Conservation (phyloP, 2,797 vertebrate species). For the Sylvilagus floridanus region DNA sequence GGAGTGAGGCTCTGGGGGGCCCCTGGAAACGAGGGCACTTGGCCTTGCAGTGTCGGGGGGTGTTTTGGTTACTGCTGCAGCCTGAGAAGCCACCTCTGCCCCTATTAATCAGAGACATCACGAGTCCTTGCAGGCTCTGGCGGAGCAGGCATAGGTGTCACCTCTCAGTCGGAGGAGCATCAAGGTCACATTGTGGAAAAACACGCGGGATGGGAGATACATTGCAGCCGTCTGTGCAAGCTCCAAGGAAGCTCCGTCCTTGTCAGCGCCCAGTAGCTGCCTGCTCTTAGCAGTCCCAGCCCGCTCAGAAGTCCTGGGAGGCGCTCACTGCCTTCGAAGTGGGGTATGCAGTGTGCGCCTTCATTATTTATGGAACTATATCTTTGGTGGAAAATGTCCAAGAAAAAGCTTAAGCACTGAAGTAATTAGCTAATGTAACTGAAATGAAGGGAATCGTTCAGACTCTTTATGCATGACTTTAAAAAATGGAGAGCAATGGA, state of each 20-base stretch:
- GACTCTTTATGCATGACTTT: slow-evolving; percentile 70
- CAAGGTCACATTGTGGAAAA: background rate
- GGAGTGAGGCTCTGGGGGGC: background rate
- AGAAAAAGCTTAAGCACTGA: slow-evolving; percentile 67
- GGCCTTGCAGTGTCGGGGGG: background rate
- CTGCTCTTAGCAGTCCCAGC: background rate
- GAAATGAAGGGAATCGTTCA: slow-evolving; percentile 66
- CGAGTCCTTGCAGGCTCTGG: background rate
- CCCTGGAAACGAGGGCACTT: background rate
- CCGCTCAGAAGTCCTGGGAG: background rate
- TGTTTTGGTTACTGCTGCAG: background rate
- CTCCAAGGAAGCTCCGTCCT: background rate
- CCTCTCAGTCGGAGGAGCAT: background rate
- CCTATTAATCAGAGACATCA: background rate
- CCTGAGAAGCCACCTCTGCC: background rate
- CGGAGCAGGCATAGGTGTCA: background rate
- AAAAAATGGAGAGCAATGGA: slow-evolving; percentile 61
- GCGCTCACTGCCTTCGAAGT: slow-evolving; percentile 35
- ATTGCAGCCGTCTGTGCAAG: background rate
- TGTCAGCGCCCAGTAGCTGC: too few species aligned
- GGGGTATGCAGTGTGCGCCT: slow-evolving; percentile 36
- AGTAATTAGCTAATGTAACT: slow-evolving; percentile 80
- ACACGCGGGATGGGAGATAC: accelerated
- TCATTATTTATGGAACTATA: slow-evolving; percentile 77
- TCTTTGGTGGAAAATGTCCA: slow-evolving; percentile 73